phyloP scores from a whole-genome alignment of 2,113 vertebrate species.

The Mugil cephalus region DNA sequence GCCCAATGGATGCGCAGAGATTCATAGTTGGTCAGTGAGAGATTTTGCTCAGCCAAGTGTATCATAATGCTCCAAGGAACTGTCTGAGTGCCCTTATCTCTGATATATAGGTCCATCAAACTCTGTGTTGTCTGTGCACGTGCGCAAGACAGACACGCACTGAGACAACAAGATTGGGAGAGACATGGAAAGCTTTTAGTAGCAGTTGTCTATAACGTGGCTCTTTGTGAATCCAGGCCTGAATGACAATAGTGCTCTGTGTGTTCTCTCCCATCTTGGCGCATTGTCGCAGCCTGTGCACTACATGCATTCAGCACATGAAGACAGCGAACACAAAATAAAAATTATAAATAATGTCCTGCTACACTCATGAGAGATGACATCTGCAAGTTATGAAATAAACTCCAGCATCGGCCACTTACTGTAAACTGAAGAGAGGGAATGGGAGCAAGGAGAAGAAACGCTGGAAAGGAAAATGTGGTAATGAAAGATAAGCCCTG shows the following conservation, averaged over 20 bases:
- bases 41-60: conserved; percentile 57
- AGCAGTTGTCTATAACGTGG: conserved; percentile 24
- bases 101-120: conserved; percentile 47
- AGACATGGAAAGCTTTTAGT: conserved; percentile 43
- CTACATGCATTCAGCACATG: conserved; percentile 26
- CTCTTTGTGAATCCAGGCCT: conserved; percentile 28
- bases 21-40: conserved; percentile 28
- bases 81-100: conserved; percentile 50
- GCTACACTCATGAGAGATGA: not conserved
- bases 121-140: conserved; percentile 15
- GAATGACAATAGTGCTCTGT: conserved; percentile 15
- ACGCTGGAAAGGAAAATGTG: not conserved
- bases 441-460: conserved; percentile 13
- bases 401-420: conserved; percentile 14
- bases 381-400: conserved; percentile 14
- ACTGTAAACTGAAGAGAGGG: conserved; percentile 8
- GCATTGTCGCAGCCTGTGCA: conserved; percentile 39
- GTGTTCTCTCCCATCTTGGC: conserved; percentile 16
- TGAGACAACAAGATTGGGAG: conserved; percentile 1
- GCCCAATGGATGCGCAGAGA: conserved; percentile 16
- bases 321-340: conserved; percentile 20
- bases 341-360: conserved; percentile 26
- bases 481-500: conserved; percentile 48
- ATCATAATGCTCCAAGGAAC: conserved; percentile 44
- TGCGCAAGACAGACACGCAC: conserved; percentile 1